Conservation (phyloP, 2,113 vertebrate species). For the Thamnophis sirtalis region DNA sequence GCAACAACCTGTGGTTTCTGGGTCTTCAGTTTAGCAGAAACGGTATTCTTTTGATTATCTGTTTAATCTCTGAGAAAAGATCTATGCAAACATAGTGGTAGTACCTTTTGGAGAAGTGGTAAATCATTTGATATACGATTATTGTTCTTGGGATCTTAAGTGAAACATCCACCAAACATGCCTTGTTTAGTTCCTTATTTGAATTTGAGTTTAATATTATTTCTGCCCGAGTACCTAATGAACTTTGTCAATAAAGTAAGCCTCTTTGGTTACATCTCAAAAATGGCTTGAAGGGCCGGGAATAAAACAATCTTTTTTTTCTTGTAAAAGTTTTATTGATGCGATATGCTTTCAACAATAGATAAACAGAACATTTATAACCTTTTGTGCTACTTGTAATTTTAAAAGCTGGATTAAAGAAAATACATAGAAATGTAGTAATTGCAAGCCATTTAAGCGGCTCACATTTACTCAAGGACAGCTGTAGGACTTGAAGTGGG, state of each 20-base stretch:
- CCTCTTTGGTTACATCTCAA: background rate
- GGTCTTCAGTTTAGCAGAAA: background rate
- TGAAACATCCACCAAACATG: background rate
- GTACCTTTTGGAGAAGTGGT: slow-evolving; percentile 14
- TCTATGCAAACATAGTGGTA: slow-evolving; percentile 6
- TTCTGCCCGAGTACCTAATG: slow-evolving; percentile 5
- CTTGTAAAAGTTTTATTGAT: slow-evolving; percentile 8
- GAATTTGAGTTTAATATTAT: slow-evolving; percentile 13
- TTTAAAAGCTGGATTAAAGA: background rate
- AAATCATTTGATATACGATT: slow-evolving; percentile 1
- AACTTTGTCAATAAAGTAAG: background rate
- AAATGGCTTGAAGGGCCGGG: background rate
- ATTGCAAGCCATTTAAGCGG: background rate
- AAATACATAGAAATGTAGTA: background rate
- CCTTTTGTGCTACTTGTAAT: background rate
- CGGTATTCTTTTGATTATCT: background rate
- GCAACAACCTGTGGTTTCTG: background rate
- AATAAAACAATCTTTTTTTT: slow-evolving; percentile 2
- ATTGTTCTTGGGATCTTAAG: background rate
- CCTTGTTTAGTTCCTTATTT: background rate
- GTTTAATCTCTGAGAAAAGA: background rate
- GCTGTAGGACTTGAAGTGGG: background rate
- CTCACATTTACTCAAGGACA: background rate
- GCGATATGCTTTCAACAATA: slow-evolving; percentile 12
- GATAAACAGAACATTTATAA: slow-evolving; percentile 19